A percentile compares a stretch with the other conserved stretches of the same genome.
Evolutionary conservation across 2,888 invertebrate species (phyloP).

Genomic region (Limenitis camilla): DNA sequence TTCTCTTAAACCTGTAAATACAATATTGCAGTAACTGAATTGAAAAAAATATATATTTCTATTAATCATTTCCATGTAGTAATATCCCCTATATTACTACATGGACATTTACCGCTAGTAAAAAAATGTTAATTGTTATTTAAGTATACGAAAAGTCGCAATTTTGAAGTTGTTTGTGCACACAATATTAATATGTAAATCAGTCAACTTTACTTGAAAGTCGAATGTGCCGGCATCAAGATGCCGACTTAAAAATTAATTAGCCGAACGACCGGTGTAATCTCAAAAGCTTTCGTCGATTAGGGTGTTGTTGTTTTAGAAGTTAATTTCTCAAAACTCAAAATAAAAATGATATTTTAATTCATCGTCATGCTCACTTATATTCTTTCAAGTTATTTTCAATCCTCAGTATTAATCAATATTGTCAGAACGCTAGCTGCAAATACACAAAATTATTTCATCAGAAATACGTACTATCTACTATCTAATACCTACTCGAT

Average conservation of each 20-base stretch:
- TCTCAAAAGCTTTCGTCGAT: constrained; percentile 58
- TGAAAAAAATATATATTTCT: too few relatives aligned
- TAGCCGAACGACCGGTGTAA: constrained; percentile 73
- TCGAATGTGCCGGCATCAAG: constrained; percentile 49
- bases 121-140: background rate
- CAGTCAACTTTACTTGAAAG: constrained; percentile 59
- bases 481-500: constrained; percentile 46
- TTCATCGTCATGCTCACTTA: constrained; percentile 35
- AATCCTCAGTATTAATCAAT: constrained; percentile 49
- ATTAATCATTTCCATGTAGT: too few relatives aligned
- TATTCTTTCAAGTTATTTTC: constrained; percentile 33
- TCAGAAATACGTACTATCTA: constrained; percentile 12
- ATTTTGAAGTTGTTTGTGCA: constrained; percentile 8
- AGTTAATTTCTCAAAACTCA: constrained; percentile 42
- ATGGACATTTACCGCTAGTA: too few relatives aligned
- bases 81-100: too few relatives aligned
- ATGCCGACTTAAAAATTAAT: constrained; percentile 74
- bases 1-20: too few relatives aligned
- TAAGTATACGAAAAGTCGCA: background rate
- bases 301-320: constrained; percentile 43
- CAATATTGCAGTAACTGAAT: too few relatives aligned
- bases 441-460: constrained; percentile 31
- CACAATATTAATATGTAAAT: constrained; percentile 40
- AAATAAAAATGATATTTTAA: constrained; percentile 44
- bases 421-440: constrained; percentile 51